Conservation (phyloP, 2,113 vertebrate species). For the Ciconia maguari region DNA sequence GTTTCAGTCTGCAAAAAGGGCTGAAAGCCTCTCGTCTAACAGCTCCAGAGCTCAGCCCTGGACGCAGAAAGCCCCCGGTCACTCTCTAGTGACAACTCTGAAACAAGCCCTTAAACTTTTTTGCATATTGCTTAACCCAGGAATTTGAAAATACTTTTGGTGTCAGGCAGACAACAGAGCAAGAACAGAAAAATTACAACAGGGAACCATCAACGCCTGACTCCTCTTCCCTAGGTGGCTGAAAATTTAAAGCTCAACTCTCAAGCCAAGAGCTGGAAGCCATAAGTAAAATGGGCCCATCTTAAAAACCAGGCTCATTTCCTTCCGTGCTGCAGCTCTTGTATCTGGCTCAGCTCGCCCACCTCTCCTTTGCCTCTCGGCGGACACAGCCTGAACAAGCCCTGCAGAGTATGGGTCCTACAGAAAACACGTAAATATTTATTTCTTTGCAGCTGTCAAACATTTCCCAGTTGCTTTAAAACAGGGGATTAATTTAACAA, state of each 20-base stretch:
- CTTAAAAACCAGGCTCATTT: background rate
- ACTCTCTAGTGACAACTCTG: too few species aligned
- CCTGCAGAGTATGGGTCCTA: background rate
- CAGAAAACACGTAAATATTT: background rate
- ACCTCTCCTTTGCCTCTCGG: background rate
- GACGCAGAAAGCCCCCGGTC: background rate
- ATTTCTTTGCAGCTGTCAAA: constrained; percentile 37
- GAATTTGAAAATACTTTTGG: background rate
- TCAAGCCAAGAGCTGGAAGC: background rate
- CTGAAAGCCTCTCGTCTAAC: background rate
- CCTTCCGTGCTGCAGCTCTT: background rate
- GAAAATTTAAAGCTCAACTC: background rate
- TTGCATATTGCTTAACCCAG: background rate
- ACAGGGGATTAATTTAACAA: constrained; percentile 40
- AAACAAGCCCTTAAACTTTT: background rate
- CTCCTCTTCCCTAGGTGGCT: background rate
- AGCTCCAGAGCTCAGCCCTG: background rate
- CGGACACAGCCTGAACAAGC: background rate
- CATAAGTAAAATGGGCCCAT: background rate
- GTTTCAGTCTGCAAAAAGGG: background rate
- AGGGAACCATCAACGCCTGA: background rate
- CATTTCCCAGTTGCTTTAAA: constrained; percentile 44
- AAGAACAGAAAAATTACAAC: background rate
- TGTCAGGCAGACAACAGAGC: background rate
- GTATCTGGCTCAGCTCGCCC: background rate